These are phyloP conservation scores for Etheostoma cragini DNA, from an alignment of 2,113 vertebrate genomes.

Conservation along the genomic window DNA sequence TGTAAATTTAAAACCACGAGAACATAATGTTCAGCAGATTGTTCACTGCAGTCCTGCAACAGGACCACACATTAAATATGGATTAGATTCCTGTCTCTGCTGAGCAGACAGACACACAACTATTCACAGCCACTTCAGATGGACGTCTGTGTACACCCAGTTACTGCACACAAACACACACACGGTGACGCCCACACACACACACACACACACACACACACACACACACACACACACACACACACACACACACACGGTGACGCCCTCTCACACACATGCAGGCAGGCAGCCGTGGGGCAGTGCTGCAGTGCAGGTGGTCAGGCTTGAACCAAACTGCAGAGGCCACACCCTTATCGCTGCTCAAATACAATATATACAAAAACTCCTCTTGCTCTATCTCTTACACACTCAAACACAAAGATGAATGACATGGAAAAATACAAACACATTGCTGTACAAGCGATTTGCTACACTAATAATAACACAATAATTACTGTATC, in stretches of 20 bases:
- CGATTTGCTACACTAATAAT: background rate
- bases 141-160: background rate
- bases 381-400: background rate
- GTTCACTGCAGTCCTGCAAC: conserved; percentile 84
- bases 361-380: background rate
- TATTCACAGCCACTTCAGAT: conserved; percentile 16
- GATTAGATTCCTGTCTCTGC: conserved; percentile 50
- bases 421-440: background rate
- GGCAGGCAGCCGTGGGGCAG: conserved; percentile 34
- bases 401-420: conserved; percentile 1
- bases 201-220: conserved; percentile 6
- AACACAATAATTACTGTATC: too few relatives aligned
- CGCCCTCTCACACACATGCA: conserved; percentile 24
- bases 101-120: background rate
- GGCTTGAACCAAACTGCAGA: conserved; percentile 54
- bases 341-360: conserved; percentile 58
- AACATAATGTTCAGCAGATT: conserved; percentile 47
- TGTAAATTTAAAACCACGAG: conserved; percentile 32
- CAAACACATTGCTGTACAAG: background rate
- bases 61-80: conserved; percentile 77
- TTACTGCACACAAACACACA: background rate
- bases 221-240: background rate
- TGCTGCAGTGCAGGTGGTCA: conserved; percentile 77
- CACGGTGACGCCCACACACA: conserved; percentile 21
- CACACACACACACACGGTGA: background rate